phyloP scores from a whole-genome alignment of 2,888 invertebrate species.

The Xestia rhomboidea region DNA sequence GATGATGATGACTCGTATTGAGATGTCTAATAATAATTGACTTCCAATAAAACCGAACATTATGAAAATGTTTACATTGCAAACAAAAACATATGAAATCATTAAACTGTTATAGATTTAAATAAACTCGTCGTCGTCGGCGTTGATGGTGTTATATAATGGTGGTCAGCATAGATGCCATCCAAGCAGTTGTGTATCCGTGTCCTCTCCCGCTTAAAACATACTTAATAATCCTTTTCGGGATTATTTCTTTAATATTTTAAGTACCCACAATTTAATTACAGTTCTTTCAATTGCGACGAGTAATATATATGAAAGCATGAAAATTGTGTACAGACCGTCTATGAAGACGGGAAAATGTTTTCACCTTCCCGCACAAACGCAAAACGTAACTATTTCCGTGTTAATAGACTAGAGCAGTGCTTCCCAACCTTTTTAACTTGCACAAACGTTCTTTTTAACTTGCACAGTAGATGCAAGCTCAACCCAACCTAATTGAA shows the following conservation, averaged over 20 bases:
- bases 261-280: background rate
- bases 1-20: background rate
- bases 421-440: no score
- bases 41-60: conserved; percentile 22
- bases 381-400: conserved; percentile 39
- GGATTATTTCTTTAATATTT: background rate
- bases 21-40: conserved; percentile 18
- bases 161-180: conserved; percentile 90
- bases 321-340: background rate
- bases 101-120: conserved; percentile 12
- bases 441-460: no score
- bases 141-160: conserved; percentile 87
- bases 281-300: background rate
- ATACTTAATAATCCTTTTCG: background rate
- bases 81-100: conserved; percentile 11
- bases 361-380: conserved; percentile 27
- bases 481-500: no score
- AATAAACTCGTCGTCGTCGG: conserved; percentile 53
- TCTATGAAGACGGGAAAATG: background rate
- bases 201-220: no score
- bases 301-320: background rate
- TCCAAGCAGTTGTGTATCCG: conserved; percentile 84
- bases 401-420: conserved; percentile 40
- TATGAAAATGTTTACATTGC: background rate
- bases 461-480: no score